Percentiles rank a stretch among this genome's conserved stretches.
These are phyloP conservation scores for Pantelozetes paolii DNA, from an alignment of 2,888 invertebrate species.

Conservation along the genomic window DNA sequence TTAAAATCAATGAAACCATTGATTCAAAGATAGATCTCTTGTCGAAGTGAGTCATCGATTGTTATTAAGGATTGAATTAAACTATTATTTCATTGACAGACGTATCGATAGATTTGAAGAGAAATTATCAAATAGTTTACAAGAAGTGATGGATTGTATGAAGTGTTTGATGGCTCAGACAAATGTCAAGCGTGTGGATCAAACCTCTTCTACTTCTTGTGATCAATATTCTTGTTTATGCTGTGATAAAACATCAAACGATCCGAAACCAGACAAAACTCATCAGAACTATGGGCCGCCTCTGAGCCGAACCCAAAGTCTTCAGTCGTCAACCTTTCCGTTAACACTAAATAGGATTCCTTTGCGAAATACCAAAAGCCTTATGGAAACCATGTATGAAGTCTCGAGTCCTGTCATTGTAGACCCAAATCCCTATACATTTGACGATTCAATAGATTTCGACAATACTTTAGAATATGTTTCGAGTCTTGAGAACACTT, in stretches of 20 bases:
- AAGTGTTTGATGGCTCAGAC: neutral
- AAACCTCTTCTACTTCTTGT: constrained; percentile 4
- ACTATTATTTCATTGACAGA: neutral
- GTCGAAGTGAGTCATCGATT: neutral
- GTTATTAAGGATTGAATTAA: neutral
- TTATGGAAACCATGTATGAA: constrained; percentile 33
- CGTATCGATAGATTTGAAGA: constrained; percentile 23
- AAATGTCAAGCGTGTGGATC: constrained; percentile 9
- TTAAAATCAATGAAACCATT: neutral
- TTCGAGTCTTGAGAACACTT: constrained; percentile 21
- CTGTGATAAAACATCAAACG: constrained; percentile 20
- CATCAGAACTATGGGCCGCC: neutral
- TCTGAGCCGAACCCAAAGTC: constrained; percentile 20
- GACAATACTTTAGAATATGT: constrained; percentile 26
- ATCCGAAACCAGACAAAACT: neutral
- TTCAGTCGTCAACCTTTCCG: constrained; percentile 16
- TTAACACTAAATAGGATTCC: neutral
- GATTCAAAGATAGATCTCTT: neutral
- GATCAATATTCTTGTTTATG: constrained; percentile 16
- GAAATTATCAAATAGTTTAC: neutral
- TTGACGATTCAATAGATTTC: neutral
- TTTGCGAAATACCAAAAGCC: constrained; percentile 26
- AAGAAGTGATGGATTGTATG: constrained; percentile 26
- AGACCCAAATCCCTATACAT: neutral
- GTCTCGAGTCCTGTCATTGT: neutral